phyloP scores from a whole-genome alignment of 30 jellyfish, hydroid and myxozoan species.

The Aurelia aurita region DNA sequence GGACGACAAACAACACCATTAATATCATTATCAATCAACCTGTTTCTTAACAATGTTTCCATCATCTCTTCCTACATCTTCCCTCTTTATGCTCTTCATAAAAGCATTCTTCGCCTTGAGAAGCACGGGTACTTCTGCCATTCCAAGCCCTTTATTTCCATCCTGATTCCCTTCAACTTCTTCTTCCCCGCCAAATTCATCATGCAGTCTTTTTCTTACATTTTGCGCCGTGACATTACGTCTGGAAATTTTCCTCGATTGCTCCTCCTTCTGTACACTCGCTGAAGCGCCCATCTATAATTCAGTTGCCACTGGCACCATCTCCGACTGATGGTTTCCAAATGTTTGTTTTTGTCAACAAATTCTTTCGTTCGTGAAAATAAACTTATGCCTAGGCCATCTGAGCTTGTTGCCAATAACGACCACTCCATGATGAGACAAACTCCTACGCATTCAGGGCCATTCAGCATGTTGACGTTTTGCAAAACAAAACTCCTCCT shows the following conservation, averaged over 20 bases:
- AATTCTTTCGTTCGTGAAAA: neutral
- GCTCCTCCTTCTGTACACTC: conserved; percentile 52
- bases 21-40: conserved; percentile 19
- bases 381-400: neutral
- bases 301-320: neutral
- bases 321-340: no score
- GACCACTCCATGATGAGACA: neutral
- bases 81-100: conserved; percentile 49
- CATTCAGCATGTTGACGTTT: no score
- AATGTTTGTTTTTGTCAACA: neutral
- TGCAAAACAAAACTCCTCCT: no score
- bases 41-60: conserved; percentile 60
- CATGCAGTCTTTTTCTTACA: conserved; percentile 48
- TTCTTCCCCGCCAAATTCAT: conserved; percentile 56
- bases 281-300: conserved; percentile 71
- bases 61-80: conserved; percentile 1
- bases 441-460: conserved; percentile 15
- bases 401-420: neutral
- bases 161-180: neutral
- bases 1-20: no score
- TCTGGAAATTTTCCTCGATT: neutral
- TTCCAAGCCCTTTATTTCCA: conserved; percentile 27
- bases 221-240: conserved; percentile 23
- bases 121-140: conserved; percentile 69
- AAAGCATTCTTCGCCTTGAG: conserved; percentile 77